Conservation (phyloP, 2,797 vertebrate species). For the Melanogrammus aeglefinus region DNA sequence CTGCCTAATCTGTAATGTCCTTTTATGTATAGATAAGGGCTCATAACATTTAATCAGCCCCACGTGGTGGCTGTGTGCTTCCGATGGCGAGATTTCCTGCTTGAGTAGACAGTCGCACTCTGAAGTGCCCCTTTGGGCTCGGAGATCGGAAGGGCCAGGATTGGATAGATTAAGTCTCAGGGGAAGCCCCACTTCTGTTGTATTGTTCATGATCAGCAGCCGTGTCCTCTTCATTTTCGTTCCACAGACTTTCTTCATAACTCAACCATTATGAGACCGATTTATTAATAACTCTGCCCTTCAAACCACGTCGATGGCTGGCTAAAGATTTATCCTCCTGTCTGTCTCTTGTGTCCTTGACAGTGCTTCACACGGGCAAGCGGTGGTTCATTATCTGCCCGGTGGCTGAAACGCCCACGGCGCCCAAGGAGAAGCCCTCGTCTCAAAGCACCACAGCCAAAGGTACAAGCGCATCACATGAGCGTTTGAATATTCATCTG, state of each 20-base stretch:
- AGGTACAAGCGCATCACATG: conserved; percentile 37
- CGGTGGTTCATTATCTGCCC: conserved; percentile 99
- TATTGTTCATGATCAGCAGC: neutral
- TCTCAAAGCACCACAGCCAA: conserved; percentile 65
- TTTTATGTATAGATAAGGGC: neutral
- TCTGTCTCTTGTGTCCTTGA: conserved; percentile 30
- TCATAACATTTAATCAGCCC: neutral
- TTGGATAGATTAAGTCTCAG: neutral
- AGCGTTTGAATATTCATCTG: neutral
- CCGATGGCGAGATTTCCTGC: neutral
- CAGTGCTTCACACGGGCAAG: conserved; percentile 95
- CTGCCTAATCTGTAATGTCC: neutral
- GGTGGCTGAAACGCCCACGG: conserved; percentile 84
- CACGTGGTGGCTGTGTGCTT: neutral
- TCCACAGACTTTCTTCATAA: neutral
- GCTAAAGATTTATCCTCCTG: neutral
- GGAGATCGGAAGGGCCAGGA: neutral
- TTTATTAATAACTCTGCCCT: neutral
- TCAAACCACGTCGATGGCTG: neutral
- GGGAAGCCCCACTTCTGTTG: neutral
- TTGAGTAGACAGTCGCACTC: neutral
- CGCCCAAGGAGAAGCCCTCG: conserved; percentile 70
- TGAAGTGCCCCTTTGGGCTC: neutral
- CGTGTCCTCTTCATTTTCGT: neutral
- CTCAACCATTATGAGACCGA: neutral